Conservation (phyloP, 2,888 invertebrate genomes). For the Aspidiotus rigidus region DNA sequence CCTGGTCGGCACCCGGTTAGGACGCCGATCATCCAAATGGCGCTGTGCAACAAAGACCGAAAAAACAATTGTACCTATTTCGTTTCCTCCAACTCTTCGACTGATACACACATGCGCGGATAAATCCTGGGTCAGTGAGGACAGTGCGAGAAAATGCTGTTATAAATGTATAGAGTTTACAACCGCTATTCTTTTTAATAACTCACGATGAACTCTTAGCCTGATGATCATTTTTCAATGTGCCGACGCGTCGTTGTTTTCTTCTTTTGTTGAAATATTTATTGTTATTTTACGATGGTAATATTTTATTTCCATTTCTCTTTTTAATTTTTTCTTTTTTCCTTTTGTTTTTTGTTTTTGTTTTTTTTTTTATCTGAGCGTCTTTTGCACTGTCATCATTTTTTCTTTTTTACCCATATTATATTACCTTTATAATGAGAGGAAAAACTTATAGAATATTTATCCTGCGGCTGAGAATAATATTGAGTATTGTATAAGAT, state of each 20-base stretch:
- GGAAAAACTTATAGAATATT: neutral
- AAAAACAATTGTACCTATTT: conserved; percentile 19
- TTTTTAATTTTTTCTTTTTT: neutral
- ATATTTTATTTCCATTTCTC: neutral
- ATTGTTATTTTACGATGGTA: conserved; percentile 18
- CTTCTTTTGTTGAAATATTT: conserved; percentile 14
- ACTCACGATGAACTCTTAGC: conserved; percentile 28
- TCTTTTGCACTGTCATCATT: neutral
- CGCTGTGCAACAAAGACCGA: conserved; percentile 22
- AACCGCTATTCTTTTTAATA: conserved; percentile 24
- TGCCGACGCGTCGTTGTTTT: conserved; percentile 15
- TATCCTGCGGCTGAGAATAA: neutral
- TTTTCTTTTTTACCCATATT: neutral
- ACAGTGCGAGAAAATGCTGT: neutral
- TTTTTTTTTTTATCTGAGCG: neutral
- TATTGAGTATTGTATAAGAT: neutral
- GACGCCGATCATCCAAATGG: conserved; percentile 14
- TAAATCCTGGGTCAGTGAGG: no score
- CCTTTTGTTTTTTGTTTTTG: neutral
- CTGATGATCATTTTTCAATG: conserved; percentile 24
- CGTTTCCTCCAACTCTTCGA: conserved; percentile 22
- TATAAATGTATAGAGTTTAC: neutral
- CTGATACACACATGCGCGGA: no score
- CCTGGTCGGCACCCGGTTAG: conserved; percentile 9
- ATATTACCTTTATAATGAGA: neutral